These are phyloP conservation scores for Dasypus novemcinctus DNA, from an alignment of 2,113 vertebrate species.

Conservation along the genomic window DNA sequence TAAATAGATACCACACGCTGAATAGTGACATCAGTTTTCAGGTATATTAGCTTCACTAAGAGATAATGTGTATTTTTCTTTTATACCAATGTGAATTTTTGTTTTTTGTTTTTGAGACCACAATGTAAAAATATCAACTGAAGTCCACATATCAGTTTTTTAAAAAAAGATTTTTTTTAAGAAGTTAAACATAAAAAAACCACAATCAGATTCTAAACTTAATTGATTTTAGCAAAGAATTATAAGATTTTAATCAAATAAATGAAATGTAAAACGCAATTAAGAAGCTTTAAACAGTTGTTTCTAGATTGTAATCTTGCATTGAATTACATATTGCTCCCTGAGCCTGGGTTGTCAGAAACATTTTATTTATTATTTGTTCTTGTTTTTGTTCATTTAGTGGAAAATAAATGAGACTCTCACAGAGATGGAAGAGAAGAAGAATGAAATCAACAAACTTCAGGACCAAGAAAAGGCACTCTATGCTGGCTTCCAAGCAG, in stretches of 20 bases:
- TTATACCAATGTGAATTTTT: neutral
- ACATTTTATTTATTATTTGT: neutral
- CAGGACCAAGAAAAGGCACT: slow-evolving; percentile 87
- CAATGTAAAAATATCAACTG: neutral
- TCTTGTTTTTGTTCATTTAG: slow-evolving; percentile 74
- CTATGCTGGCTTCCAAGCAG: slow-evolving; percentile 84
- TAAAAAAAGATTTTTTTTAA: slow-evolving; percentile 23
- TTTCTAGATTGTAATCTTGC: neutral
- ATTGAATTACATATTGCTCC: neutral
- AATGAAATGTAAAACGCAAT: neutral
- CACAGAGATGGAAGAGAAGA: slow-evolving; percentile 87
- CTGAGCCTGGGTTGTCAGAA: neutral
- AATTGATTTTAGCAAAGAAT: neutral
- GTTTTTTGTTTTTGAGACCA: neutral
- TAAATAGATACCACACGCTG: neutral
- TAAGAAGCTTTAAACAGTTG: neutral
- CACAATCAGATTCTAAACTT: neutral
- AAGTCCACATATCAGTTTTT: neutral
- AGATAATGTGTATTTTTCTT: neutral
- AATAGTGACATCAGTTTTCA: slow-evolving; percentile 6
- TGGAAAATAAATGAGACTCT: slow-evolving; percentile 85
- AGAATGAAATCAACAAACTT: slow-evolving; percentile 84
- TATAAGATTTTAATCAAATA: slow-evolving; percentile 34
- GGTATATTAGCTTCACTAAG: neutral
- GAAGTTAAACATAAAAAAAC: neutral